Conservation (phyloP, 23 tunicate species). For the Ascidia mentula region DNA sequence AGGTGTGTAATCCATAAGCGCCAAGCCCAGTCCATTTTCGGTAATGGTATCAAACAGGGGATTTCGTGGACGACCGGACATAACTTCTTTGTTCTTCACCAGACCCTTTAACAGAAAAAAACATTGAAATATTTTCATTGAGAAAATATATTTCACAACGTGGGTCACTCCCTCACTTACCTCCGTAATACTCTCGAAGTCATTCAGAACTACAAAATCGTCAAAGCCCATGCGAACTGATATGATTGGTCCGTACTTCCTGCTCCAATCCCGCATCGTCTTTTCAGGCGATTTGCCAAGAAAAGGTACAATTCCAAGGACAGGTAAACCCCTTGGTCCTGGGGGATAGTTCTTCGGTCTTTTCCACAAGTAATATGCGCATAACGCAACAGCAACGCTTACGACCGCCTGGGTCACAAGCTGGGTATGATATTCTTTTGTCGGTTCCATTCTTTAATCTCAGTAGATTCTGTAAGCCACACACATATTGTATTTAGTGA, state of each 20-base stretch:
- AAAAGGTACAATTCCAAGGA: conserved; percentile 17
- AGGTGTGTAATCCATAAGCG: background rate
- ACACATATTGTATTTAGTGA: background rate
- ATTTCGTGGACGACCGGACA: background rate
- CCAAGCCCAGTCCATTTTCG: background rate
- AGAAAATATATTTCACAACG: too few species aligned
- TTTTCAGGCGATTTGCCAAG: background rate
- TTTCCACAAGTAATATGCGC: background rate
- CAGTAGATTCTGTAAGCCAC: background rate
- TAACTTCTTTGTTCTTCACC: background rate
- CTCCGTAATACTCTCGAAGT: background rate
- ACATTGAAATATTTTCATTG: background rate
- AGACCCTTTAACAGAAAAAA: background rate
- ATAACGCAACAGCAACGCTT: background rate
- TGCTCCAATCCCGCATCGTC: conserved; percentile 16
- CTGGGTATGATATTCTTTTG: too few species aligned
- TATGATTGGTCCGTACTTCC: conserved; percentile 23
- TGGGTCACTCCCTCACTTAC: background rate
- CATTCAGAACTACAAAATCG: conserved; percentile 15
- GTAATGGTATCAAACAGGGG: background rate
- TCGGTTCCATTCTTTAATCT: background rate
- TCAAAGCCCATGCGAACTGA: conserved; percentile 29
- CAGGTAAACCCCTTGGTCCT: conserved; percentile 30
- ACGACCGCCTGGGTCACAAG: background rate
- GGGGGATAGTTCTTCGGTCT: conserved; percentile 18